Conservation (phyloP, 53 echinoderm and acorn worm genomes). For the Temnopleurus reevesii region DNA sequence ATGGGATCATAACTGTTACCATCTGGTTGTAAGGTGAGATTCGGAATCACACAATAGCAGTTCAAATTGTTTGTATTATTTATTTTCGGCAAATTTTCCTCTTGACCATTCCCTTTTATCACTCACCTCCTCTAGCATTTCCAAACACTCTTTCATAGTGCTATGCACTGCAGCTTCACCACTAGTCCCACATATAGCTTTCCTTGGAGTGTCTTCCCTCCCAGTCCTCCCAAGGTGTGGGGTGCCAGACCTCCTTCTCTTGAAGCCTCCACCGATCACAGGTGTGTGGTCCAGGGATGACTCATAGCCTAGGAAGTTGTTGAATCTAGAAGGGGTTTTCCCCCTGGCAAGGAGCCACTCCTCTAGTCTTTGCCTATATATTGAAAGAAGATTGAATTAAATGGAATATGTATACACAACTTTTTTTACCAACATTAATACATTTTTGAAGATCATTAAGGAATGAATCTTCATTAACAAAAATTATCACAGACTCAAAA, state of each 20-base stretch:
- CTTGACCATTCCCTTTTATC: no score
- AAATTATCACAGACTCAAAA: no score
- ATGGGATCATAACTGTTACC: no score
- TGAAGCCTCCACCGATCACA: not conserved
- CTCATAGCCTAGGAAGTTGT: constrained; percentile 63
- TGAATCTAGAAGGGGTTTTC: constrained; percentile 74
- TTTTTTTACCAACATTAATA: no score
- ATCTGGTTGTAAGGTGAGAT: no score
- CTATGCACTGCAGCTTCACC: constrained; percentile 5
- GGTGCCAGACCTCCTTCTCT: constrained; percentile 50
- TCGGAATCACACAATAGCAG: no score
- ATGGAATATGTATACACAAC: not conserved
- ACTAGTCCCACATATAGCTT: not conserved
- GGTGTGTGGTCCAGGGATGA: constrained; percentile 34
- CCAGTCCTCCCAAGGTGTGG: not conserved
- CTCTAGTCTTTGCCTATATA: constrained; percentile 68
- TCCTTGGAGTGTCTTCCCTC: not conserved
- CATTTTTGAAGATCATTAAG: not conserved
- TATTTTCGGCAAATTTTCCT: no score
- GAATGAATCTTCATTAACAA: no score
- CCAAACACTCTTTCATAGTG: constrained; percentile 66
- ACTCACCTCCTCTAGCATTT: constrained; percentile 69
- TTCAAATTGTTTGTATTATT: no score
- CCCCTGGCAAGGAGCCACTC: constrained; percentile 80
- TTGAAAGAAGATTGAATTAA: not conserved